Base-by-base conservation (phyloP, 2,113 vertebrate species). In the Galeopterus variegatus region DNA sequence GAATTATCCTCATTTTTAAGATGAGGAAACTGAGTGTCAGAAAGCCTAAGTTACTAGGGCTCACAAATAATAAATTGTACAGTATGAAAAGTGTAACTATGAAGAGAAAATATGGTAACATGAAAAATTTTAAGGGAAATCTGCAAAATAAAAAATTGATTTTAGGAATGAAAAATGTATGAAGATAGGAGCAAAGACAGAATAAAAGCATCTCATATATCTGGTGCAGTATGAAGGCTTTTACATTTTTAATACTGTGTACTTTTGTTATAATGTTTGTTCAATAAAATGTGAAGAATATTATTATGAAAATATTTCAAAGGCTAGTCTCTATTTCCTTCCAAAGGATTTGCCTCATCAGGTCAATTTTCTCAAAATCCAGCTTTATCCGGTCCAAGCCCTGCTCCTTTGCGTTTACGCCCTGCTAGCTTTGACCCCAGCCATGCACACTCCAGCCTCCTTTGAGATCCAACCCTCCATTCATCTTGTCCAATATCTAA, bases 61-160 rank as follows among this genome's bases (percentile, higher is more conserved):
- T 96, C 83, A 76, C 36, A 77, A 45, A 7, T 76, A 81, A 91
- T 93, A 75, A 87, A 79, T 23, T 26, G 58, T 21, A 67, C 36
- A 45, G 21, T 36, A 56, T 85, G 56, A 54, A 81, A 93, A 84
- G 3, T 6, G 2, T 24, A 81, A 81, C 23, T 67, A 62, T 33
- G 52, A 93, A 69, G n/a, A 93, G 36, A 96, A 36, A n/a, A 73
- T 77, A 60, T 14, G 91, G 50, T 65, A 84, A 75, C 56, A 75
- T 10, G 15, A 77, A 94, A 83, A 82, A 18, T 24, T 23, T 31
- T 92, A n/a, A 76, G 41, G 36, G 45, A 94, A 94, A 50, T 70
- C 28, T 36, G 6, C 19, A 84, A 95, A 73, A 50, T 87, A 54
- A 93, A 89, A 94, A 90, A 64, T 36, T 90, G 24, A 76, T 58